phyloP scores from a whole-genome alignment of 2,113 vertebrate genomes.

The Oplegnathus fasciatus region DNA sequence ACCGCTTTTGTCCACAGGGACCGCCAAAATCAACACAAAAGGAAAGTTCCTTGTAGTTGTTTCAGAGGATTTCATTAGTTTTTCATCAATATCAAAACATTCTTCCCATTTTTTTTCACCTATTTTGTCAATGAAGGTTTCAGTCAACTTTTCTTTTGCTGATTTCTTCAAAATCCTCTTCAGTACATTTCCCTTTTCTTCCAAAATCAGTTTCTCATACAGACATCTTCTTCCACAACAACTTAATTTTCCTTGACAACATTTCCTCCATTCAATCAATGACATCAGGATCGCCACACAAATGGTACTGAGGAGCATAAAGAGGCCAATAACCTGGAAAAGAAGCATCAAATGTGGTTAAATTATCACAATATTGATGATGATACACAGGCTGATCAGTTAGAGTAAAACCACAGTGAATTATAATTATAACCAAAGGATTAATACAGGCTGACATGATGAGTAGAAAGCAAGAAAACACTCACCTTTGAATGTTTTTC shows the following conservation, averaged over 20 bases:
- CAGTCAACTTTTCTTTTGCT: neutral
- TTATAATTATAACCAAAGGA: neutral
- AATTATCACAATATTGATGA: too few relatives aligned
- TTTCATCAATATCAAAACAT: too few relatives aligned
- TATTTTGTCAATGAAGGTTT: too few relatives aligned
- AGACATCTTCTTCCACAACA: too few relatives aligned
- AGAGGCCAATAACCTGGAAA: neutral
- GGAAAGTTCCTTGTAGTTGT: too few relatives aligned
- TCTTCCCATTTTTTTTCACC: too few relatives aligned
- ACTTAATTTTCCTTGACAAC: neutral
- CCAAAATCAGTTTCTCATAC: neutral
- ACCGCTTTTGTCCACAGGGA: too few relatives aligned
- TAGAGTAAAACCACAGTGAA: neutral
- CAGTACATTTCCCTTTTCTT: neutral
- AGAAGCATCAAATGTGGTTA: too few relatives aligned
- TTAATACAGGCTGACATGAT: too few relatives aligned
- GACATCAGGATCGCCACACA: neutral
- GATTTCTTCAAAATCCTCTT: neutral
- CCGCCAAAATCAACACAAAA: too few relatives aligned
- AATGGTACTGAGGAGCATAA: fast-evolving
- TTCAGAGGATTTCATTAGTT: too few relatives aligned
- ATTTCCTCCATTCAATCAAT: neutral
- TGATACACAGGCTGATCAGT: neutral
- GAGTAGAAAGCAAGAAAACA: neutral
- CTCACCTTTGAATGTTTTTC: neutral